A percentile compares a stretch with the other conserved stretches of the same genome.
Evolutionary conservation across 2,113 vertebrate genomes (phyloP).

Genomic region (Atlantisia rogersi): DNA sequence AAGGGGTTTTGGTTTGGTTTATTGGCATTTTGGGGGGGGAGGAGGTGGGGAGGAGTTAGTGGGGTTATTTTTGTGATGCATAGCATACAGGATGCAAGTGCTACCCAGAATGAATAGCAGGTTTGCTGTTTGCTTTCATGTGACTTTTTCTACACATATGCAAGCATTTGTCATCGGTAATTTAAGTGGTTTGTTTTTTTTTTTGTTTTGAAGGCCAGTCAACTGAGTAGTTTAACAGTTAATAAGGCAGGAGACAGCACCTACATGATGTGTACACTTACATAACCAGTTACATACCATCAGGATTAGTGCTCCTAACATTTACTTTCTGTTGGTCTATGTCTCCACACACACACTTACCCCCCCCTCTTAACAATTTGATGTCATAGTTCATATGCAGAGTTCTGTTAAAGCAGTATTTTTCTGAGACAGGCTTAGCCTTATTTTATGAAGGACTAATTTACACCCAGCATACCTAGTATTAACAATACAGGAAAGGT

Average conservation of each 20-base stretch:
- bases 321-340: not conserved
- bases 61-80: not conserved
- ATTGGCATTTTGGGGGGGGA: no score
- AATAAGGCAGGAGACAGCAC: not conserved
- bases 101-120: not conserved
- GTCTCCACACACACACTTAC: no score
- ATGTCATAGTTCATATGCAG: not conserved
- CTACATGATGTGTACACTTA: not conserved
- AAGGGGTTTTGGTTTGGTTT: not conserved
- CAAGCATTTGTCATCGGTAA: not conserved
- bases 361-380: not conserved
- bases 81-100: not conserved
- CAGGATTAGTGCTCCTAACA: not conserved
- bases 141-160: not conserved
- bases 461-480: not conserved
- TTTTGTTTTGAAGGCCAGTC: not conserved
- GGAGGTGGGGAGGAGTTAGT: no score
- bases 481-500: not conserved
- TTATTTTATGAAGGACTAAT: not conserved
- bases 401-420: not conserved
- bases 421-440: not conserved
- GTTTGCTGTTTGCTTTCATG: not conserved
- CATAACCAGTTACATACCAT: not conserved
- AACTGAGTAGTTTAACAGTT: not conserved
- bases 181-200: no score